These are phyloP conservation scores for Platyscapa corneri DNA, from an alignment of 1,140 invertebrate species.

Conservation along the genomic window DNA sequence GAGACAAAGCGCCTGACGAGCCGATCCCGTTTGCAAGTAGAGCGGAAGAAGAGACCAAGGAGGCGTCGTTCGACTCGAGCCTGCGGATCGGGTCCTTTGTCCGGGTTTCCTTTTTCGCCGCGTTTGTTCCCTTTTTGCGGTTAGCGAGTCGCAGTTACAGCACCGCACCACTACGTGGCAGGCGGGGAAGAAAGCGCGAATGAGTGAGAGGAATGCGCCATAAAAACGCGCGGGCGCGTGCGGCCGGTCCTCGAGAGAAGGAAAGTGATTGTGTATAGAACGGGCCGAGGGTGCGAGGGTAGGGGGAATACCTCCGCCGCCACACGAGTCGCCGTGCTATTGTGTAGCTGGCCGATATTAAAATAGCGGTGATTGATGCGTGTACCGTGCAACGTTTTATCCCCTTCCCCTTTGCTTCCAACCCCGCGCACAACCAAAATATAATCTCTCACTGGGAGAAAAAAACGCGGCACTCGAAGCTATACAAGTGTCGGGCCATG, in stretches of 20 bases:
- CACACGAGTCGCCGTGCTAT: constrained; percentile 62
- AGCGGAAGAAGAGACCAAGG: too few species aligned
- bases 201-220: constrained; percentile 70
- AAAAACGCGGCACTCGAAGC: neutral
- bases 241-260: neutral
- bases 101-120: neutral
- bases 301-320: constrained; percentile 12
- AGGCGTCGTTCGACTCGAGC: too few species aligned
- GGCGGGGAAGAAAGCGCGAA: constrained; percentile 55
- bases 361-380: constrained; percentile 75
- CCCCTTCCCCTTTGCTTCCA: constrained; percentile 21
- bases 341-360: constrained; percentile 73
- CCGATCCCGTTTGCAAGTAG: too few species aligned
- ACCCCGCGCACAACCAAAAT: neutral
- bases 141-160: neutral
- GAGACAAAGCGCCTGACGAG: too few species aligned
- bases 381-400: constrained; percentile 69
- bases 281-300: constrained; percentile 1
- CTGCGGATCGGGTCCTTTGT: too few species aligned
- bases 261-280: constrained; percentile 6
- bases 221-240: constrained; percentile 29
- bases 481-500: neutral
- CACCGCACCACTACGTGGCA: neutral
- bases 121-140: neutral
- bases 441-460: neutral